These are phyloP conservation scores for Hippasteria phrygiana DNA, from an alignment of 53 echinoderm and acorn worm species.

Conservation along the genomic window DNA sequence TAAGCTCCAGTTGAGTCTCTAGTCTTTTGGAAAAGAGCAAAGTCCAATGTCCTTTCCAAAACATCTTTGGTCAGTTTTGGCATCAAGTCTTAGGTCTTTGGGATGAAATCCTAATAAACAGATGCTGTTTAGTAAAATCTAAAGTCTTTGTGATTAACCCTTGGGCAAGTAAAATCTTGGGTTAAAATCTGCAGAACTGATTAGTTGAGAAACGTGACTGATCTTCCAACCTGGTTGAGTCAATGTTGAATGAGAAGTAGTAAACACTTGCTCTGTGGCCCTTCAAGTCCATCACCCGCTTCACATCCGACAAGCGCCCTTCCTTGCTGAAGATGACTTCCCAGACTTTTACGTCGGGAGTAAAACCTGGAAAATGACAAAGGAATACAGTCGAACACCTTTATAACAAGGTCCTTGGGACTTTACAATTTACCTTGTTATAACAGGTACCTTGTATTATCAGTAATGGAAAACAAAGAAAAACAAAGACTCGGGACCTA, in stretches of 20 bases:
- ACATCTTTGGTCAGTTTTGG: too few species aligned
- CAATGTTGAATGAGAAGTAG: slow-evolving; percentile 90
- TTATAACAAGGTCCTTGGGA: too few species aligned
- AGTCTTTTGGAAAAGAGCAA: too few species aligned
- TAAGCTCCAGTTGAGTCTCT: too few species aligned
- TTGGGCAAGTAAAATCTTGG: neutral
- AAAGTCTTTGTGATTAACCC: neutral
- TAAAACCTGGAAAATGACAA: slow-evolving; percentile 73
- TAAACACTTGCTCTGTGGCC: slow-evolving; percentile 98
- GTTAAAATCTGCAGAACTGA: neutral
- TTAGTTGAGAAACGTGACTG: neutral
- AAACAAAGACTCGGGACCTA: too few species aligned
- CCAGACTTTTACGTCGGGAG: slow-evolving; percentile 98
- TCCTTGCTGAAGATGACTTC: slow-evolving; percentile 87
- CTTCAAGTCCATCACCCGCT: slow-evolving; percentile 92
- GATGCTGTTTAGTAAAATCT: too few species aligned
- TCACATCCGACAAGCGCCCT: slow-evolving; percentile 83
- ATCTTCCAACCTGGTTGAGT: slow-evolving; percentile 84
- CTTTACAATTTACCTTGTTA: too few species aligned
- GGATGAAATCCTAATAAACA: too few species aligned
- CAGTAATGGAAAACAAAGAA: too few species aligned
- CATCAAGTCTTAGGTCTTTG: too few species aligned
- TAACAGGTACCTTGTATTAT: too few species aligned
- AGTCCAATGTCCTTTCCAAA: too few species aligned
- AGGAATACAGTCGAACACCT: neutral